Percentiles rank a stretch among this genome's conserved stretches.
These are phyloP conservation scores for Parazoanthus darwini DNA, from an alignment of 92 coral and sea anemone genomes.

Conservation along the genomic window DNA sequence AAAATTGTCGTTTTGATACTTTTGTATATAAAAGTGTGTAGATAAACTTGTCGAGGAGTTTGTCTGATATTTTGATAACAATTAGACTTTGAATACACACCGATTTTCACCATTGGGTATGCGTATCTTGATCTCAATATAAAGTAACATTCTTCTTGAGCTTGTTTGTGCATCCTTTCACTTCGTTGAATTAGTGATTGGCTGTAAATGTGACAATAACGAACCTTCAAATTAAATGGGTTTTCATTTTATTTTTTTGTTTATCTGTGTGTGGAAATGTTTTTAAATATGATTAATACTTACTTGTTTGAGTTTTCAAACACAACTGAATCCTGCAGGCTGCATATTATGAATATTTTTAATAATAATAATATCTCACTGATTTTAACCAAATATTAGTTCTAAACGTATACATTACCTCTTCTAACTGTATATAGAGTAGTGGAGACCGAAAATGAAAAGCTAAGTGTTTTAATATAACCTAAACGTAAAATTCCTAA, in stretches of 20 bases:
- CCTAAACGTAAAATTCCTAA: too few species aligned
- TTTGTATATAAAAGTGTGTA: neutral
- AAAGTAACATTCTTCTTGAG: slow-evolving; percentile 9
- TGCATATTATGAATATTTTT: neutral
- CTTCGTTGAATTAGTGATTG: neutral
- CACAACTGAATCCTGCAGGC: neutral
- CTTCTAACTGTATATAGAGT: too few species aligned
- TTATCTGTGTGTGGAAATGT: neutral
- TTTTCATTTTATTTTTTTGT: neutral
- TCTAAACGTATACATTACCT: too few species aligned
- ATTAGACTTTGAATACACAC: neutral
- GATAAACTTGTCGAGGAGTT: neutral
- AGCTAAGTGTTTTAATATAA: too few species aligned
- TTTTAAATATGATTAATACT: neutral
- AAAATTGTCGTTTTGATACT: neutral
- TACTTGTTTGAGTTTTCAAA: neutral
- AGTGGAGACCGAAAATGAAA: too few species aligned
- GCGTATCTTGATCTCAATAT: neutral
- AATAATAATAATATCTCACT: neutral
- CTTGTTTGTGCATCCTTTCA: neutral
- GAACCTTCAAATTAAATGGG: neutral
- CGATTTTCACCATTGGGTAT: neutral
- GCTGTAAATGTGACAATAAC: neutral
- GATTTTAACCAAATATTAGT: neutral
- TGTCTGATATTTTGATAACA: neutral